phyloP scores from a whole-genome alignment of 2,797 vertebrate genomes.

The Mus caroli region DNA sequence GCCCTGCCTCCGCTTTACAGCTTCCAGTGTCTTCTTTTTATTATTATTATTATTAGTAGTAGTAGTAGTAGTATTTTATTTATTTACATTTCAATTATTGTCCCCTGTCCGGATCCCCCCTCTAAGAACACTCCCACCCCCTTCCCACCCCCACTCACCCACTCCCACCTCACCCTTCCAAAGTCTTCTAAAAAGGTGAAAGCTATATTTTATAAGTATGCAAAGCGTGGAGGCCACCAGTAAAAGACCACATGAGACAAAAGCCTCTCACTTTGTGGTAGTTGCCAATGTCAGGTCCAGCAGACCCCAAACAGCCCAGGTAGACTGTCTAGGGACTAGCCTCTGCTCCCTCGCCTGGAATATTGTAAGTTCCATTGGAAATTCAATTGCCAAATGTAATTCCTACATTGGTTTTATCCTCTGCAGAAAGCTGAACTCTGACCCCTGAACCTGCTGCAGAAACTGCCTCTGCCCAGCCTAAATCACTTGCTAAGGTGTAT shows the following conservation, averaged over 20 bases:
- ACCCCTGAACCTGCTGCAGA: not conserved
- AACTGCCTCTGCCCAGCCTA: not conserved
- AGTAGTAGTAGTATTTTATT: not conserved
- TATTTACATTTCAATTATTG: not conserved
- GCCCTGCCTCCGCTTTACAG: not conserved
- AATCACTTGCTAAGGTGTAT: not conserved
- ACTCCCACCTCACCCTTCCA: not conserved
- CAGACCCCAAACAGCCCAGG: not conserved
- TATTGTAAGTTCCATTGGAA: not conserved
- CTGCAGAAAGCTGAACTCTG: not conserved
- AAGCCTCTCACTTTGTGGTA: not conserved
- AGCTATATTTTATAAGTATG: not conserved
- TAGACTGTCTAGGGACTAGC: not conserved
- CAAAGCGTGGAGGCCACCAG: fast-evolving
- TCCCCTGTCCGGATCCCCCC: not conserved
- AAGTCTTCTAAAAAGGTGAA: not conserved
- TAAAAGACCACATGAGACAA: not conserved
- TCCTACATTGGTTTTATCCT: not conserved
- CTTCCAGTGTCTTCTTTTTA: not conserved
- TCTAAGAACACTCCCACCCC: not conserved
- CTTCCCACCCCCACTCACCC: not conserved
- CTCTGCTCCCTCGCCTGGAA: not conserved
- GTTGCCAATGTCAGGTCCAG: not conserved
- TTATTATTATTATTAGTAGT: too few relatives aligned
- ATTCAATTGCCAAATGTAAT: not conserved